Evolutionary conservation across 2,797 vertebrate species (phyloP), one percentile per base, ranked within the genome.

Genomic region (Falco naumanni): DNA sequence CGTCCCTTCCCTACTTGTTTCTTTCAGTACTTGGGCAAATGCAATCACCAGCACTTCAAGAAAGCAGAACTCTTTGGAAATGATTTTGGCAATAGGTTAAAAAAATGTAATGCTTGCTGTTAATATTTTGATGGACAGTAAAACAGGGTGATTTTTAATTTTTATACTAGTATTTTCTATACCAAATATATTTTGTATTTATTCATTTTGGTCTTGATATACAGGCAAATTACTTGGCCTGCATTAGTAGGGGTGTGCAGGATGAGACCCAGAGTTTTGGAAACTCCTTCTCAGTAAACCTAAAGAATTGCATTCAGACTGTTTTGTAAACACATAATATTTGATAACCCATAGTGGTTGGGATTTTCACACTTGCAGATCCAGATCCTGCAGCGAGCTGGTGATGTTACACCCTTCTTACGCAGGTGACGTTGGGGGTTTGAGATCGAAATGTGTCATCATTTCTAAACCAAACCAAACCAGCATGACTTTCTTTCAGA

Each of bases 161-260:
- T 97, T 98, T 97, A 97, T 98, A 98, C 95, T 95, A 75, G 76
- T 96, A 91, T 97, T 98, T 98, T 98, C 97, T 98, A 97, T 97
- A 94, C 85, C 94, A 97, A 96, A 94, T 96, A 94, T 97, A 94
- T 96, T 96, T 97, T 95, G 65, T 97, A 97, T 97, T 95, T 97
- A 90, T 96, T 97, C 31, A n/a, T 48, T 92, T 96, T 68, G 77
- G 54, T 93, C 64, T 84, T 84, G 31, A 59, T 80, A 54, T 51
- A 80, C 85, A 82, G 83, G 86, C 76, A 74, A 8, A 65, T 91
- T 87, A 60, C 53, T 70, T 72, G 34, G 41, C 84, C 84, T 94
- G 94, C 74, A 29, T 93, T 84, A 86, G 53, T 89, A 80, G 65
- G 48, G n/a, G 39, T 86, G 50, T 89, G 90, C 68, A 86, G 87